These are phyloP conservation scores for Cantharis rufa DNA, from an alignment of 2,888 invertebrate genomes.

Conservation along the genomic window DNA sequence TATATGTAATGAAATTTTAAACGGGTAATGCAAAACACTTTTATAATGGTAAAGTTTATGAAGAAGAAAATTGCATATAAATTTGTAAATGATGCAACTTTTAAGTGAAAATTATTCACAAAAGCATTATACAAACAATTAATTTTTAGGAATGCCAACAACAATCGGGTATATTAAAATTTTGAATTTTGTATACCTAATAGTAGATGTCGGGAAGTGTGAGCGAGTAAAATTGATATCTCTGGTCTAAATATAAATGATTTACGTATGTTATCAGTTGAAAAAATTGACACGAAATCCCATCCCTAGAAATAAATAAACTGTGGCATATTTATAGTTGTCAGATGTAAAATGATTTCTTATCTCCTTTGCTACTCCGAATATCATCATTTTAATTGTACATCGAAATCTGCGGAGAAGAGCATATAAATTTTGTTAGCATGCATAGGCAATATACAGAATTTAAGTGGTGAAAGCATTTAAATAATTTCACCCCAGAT, in stretches of 20 bases:
- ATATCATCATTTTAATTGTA: constrained; percentile 7
- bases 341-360: constrained; percentile 36
- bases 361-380: background rate
- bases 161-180: background rate
- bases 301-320: constrained; percentile 50
- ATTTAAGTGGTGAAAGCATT: constrained; percentile 12
- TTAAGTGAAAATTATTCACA: background rate
- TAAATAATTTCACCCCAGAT: constrained; percentile 21
- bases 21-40: background rate
- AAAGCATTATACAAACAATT: background rate
- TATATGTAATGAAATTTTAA: background rate
- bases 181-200: background rate
- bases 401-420: background rate
- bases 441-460: background rate
- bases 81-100: background rate
- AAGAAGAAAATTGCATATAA: background rate
- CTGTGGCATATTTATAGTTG: constrained; percentile 52
- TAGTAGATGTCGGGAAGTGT: background rate
- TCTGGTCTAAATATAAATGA: constrained; percentile 37
- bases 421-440: background rate
- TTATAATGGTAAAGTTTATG: background rate
- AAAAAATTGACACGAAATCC: constrained; percentile 50
- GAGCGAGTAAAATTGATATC: constrained; percentile 22
- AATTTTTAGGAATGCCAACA: background rate
- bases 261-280: constrained; percentile 46